phyloP scores from a whole-genome alignment of 2,888 invertebrate species.

The Bugulina stolonifera region DNA sequence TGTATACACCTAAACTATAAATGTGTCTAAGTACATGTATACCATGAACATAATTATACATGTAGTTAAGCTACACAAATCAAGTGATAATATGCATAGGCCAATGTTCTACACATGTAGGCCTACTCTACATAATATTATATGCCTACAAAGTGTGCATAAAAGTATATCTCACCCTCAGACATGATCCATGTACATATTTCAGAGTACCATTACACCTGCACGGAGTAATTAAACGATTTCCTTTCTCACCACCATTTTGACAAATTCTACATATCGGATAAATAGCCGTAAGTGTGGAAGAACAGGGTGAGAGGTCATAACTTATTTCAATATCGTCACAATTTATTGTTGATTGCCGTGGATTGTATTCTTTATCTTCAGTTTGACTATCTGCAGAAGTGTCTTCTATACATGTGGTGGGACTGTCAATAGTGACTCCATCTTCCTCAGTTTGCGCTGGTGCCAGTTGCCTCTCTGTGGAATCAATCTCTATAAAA shows the following conservation, averaged over 20 bases:
- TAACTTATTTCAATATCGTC: slow-evolving; percentile 10
- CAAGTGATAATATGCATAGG: too few relatives aligned
- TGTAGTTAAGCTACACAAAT: too few relatives aligned
- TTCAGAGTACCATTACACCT: slow-evolving; percentile 57
- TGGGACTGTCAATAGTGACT: too few relatives aligned
- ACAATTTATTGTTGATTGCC: neutral
- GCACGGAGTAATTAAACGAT: slow-evolving; percentile 57
- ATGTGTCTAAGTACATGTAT: too few relatives aligned
- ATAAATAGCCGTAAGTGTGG: slow-evolving; percentile 30
- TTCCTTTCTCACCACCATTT: slow-evolving; percentile 3
- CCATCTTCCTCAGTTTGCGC: neutral
- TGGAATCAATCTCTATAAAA: neutral
- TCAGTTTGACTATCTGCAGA: too few relatives aligned
- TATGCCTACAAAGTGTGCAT: too few relatives aligned
- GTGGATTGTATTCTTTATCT: too few relatives aligned
- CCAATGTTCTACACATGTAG: too few relatives aligned
- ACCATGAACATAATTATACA: too few relatives aligned
- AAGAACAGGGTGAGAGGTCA: slow-evolving; percentile 27
- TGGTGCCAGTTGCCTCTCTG: neutral
- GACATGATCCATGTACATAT: slow-evolving; percentile 57
- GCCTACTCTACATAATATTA: too few relatives aligned
- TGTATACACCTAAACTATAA: too few relatives aligned
- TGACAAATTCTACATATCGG: slow-evolving; percentile 59
- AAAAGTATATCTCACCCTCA: slow-evolving; percentile 52
- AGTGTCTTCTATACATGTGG: too few relatives aligned